phyloP scores from a whole-genome alignment of 2,113 vertebrate species.

The Planiliza haematocheilus region DNA sequence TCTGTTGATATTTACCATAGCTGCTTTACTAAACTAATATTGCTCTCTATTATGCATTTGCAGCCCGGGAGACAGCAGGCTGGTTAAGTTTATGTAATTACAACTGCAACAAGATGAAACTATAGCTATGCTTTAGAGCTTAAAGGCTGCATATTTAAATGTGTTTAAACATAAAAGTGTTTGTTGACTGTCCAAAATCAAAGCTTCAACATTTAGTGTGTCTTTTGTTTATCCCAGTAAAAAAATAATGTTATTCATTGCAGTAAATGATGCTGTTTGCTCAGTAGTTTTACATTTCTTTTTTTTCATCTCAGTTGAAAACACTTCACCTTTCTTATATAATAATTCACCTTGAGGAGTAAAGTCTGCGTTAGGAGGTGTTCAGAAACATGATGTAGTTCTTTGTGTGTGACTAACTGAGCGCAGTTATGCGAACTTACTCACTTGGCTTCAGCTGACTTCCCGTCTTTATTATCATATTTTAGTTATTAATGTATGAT shows the following conservation, averaged over 20 bases:
- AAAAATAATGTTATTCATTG: background rate
- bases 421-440: slow-evolving; percentile 49
- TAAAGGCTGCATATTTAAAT: background rate
- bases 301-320: slow-evolving; percentile 26
- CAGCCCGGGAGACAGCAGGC: slow-evolving; percentile 13
- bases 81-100: slow-evolving; percentile 21
- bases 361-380: slow-evolving; percentile 29
- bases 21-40: background rate
- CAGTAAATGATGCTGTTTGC: slow-evolving; percentile 9
- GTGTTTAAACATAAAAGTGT: background rate
- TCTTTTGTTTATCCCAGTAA: slow-evolving; percentile 5
- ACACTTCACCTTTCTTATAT: slow-evolving; percentile 16
- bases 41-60: slow-evolving; percentile 13
- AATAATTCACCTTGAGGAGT: slow-evolving; percentile 32
- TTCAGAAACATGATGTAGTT: slow-evolving; percentile 47
- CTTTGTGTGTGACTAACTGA: slow-evolving; percentile 62
- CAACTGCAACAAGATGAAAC: slow-evolving; percentile 10
- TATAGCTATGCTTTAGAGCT: slow-evolving; percentile 1
- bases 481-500: slow-evolving; percentile 70
- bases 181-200: slow-evolving; percentile 14
- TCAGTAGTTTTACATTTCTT: background rate
- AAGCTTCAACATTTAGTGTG: background rate
- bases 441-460: slow-evolving; percentile 50
- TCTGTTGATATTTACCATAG: slow-evolving; percentile 12
- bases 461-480: slow-evolving; percentile 62